Evolutionary conservation across 2,113 vertebrate genomes (phyloP).

Genomic region (Mus pahari): DNA sequence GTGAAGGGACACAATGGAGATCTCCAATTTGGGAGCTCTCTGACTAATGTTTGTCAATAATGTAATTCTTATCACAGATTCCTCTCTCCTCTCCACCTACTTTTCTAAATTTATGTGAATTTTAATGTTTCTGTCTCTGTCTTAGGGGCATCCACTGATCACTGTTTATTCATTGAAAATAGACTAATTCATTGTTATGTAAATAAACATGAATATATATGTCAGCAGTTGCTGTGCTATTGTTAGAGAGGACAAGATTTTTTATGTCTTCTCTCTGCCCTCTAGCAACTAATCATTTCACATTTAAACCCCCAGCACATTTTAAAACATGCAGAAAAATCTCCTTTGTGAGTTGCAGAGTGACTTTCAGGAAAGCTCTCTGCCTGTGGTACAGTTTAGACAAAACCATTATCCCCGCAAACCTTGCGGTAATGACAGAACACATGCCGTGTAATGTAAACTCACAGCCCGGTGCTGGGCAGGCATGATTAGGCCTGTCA

Average conservation of each 20-base stretch:
- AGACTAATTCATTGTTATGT: background rate
- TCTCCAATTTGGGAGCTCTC: background rate
- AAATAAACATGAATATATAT: background rate
- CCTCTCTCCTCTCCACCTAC: background rate
- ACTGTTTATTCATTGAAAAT: background rate
- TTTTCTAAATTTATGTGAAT: background rate
- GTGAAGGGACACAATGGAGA: background rate
- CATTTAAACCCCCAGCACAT: slow-evolving; percentile 59
- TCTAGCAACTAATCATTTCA: slow-evolving; percentile 66
- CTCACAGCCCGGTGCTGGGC: slow-evolving; percentile 75
- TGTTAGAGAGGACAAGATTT: background rate
- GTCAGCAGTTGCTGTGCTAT: background rate
- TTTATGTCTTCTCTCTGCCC: background rate
- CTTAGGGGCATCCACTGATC: background rate
- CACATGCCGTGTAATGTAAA: slow-evolving; percentile 84
- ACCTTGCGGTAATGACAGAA: slow-evolving; percentile 79
- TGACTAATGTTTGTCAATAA: background rate
- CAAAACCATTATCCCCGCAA: slow-evolving; percentile 80
- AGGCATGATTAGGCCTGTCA: slow-evolving; percentile 83
- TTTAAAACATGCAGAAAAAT: slow-evolving; percentile 74
- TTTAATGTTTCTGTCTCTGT: background rate
- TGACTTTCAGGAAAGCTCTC: slow-evolving; percentile 83
- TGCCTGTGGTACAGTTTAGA: slow-evolving; percentile 81
- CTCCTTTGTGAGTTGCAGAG: slow-evolving; percentile 77
- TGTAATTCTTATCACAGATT: background rate